Evolutionary conservation across 2,888 invertebrate species (phyloP), one percentile per base, ranked within the genome.

Genomic region (Arge pagana): DNA sequence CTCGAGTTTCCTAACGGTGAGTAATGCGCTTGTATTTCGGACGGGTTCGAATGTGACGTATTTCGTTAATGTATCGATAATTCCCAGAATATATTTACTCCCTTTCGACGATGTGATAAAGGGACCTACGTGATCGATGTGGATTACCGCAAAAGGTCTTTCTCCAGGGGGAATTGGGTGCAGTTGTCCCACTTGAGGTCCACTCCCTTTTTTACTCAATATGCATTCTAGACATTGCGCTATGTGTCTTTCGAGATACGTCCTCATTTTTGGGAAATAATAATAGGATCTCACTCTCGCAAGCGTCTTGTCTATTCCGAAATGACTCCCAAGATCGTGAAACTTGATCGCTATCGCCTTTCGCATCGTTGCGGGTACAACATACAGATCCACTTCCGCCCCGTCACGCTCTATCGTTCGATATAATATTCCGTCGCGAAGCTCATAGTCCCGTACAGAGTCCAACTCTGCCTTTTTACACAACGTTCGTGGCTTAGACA

Each of bases 91-190:
- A 41, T 65, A 58, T 37, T 56, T 53, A 39, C 63, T 60, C 7
- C 52, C 21, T 11, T 50, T 21, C 0, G 39, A 35, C 1, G 53
- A 56, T 1, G 50, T 53, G 1, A 62, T 48, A 28, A 62, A 60
- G 1, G 65, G 63, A 7, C 60, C 62, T 1, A 59, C 15, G 42
- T 65, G 63, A 24, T 64, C 62, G 1, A 61, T 13, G 23, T 65
- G 58, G 1, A 65, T 51, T 3, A 59, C 36, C 2, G 36, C 61
- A 36, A 66, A 66, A 3, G 64, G 62, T 30, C 61, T 28, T 15
- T 19, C 42, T 7, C 59, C 65, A 0, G 57, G 58, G 0, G 59
- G 58, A n/a, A 63, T 62, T 16, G 65, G 64, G 37, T 66, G 60
- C 4, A 67, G 36, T 2, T 53, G 49, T 4, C 62, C 62, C 5